Evolutionary conservation across 2,888 invertebrate genomes (phyloP).

Genomic region (Maniola hyperantus): DNA sequence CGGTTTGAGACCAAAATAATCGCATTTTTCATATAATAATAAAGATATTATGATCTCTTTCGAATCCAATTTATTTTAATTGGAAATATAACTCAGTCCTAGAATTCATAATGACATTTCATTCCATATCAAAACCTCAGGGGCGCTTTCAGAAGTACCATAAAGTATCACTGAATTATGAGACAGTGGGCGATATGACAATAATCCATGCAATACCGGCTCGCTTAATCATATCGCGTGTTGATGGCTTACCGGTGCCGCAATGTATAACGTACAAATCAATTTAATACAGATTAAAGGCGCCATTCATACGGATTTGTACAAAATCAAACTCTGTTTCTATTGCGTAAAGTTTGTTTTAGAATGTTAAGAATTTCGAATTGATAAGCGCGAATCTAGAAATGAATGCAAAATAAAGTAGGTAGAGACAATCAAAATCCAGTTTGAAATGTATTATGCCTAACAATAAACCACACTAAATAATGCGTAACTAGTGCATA

Average conservation of each 20-base stretch:
- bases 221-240: slow-evolving; percentile 45
- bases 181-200: slow-evolving; percentile 35
- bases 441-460: slow-evolving; percentile 26
- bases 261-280: slow-evolving; percentile 45
- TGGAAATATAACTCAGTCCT: slow-evolving; percentile 16
- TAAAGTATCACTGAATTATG: slow-evolving; percentile 28
- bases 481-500: neutral
- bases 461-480: slow-evolving; percentile 16
- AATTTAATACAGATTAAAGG: slow-evolving; percentile 43
- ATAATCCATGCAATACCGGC: slow-evolving; percentile 40
- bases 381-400: slow-evolving; percentile 14
- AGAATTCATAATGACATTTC: slow-evolving; percentile 21
- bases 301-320: slow-evolving; percentile 27
- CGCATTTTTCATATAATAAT: neutral
- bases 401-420: slow-evolving; percentile 33
- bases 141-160: slow-evolving; percentile 11
- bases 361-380: neutral
- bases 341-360: slow-evolving; percentile 24
- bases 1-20: neutral
- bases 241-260: slow-evolving; percentile 42
- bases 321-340: slow-evolving; percentile 22
- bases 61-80: slow-evolving; percentile 18
- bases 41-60: neutral
- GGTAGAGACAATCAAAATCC: slow-evolving; percentile 32
- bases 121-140: slow-evolving; percentile 17